Evolutionary conservation across 2,113 vertebrate species (phyloP).

Genomic region (Bucco capensis): DNA sequence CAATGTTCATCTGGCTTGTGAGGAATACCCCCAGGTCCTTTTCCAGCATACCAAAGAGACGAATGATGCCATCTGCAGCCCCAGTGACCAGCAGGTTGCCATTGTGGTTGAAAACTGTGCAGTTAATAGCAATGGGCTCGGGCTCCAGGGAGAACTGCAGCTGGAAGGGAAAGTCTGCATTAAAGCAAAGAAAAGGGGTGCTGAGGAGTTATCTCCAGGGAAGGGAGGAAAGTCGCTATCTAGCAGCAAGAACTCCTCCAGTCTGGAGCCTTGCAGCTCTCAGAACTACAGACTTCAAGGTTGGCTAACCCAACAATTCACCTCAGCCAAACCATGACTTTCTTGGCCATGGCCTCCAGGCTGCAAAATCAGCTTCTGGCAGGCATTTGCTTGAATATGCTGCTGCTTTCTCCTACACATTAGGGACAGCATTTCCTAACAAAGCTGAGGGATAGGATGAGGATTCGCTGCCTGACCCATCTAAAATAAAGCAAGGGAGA

Average conservation of each 20-base stretch:
- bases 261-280: not conserved
- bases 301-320: not conserved
- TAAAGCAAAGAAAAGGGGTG: not conserved
- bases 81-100: constrained; percentile 95
- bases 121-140: constrained; percentile 91
- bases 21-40: not conserved
- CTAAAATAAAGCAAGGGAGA: not conserved
- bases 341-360: not conserved
- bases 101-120: constrained; percentile 96
- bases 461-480: not conserved
- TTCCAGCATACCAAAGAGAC: constrained; percentile 85
- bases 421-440: not conserved
- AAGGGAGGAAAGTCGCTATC: not conserved
- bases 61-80: constrained; percentile 90
- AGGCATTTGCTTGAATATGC: not conserved
- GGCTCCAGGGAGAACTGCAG: constrained; percentile 93
- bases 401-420: not conserved
- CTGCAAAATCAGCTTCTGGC: not conserved
- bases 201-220: not conserved
- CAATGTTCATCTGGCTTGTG: not conserved
- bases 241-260: not conserved
- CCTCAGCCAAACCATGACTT: not conserved
- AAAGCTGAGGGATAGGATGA: not conserved
- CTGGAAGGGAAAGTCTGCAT: constrained; percentile 61
- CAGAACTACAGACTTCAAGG: not conserved